Base-by-base conservation (phyloP, 1,140 invertebrate species). In the Pseudoatta argentina region DNA sequence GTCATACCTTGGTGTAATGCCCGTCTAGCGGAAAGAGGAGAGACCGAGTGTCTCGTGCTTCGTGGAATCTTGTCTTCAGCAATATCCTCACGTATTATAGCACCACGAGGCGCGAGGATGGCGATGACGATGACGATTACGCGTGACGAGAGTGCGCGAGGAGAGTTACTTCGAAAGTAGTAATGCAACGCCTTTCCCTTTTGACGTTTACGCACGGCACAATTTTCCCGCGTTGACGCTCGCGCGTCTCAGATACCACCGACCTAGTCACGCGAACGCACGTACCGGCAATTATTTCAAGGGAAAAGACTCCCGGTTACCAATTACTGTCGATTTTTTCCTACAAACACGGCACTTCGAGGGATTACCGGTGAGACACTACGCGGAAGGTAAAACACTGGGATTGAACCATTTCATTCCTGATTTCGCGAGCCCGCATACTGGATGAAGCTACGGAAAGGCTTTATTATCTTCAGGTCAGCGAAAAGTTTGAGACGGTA, bases 151-250 rank as follows among this genome's bases (percentile, higher is more conserved):
- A 18, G 7, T 27, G 51, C 39, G 5, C 24, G 12, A 21, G 27
- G 39, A 27, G 27, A 3, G 16, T 86, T 86, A 81, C 55, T 67
- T 81, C 10, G 24, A 86, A 81, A 86, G 63, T 67, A 21, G 12
- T 34, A 55, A 27, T 16, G 48, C 61, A 51, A 72, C 44, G 48
- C 87, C 87, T 87, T 87, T 87, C 69, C 69, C 77, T 73, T 44
- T 27, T 87, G 59, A 51, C 85, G 78, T 87, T 86, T 87, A 83
- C 55, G 44, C 69, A 27, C 61, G 53, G 67, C 76, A 61, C 63
- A 64, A 75, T 87, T 88, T 88, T 73, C 12, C 8, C 18, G n/a
- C 8, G 59, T 75, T 75, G 79, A 75, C 79, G 59, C 21, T 34
- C 57, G 66, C 30, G 30, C 75, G 21, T 4, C 6, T 55, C 53